These are phyloP conservation scores for Gerris lacustris DNA, from an alignment of 2,888 invertebrate species.

Conservation along the genomic window DNA sequence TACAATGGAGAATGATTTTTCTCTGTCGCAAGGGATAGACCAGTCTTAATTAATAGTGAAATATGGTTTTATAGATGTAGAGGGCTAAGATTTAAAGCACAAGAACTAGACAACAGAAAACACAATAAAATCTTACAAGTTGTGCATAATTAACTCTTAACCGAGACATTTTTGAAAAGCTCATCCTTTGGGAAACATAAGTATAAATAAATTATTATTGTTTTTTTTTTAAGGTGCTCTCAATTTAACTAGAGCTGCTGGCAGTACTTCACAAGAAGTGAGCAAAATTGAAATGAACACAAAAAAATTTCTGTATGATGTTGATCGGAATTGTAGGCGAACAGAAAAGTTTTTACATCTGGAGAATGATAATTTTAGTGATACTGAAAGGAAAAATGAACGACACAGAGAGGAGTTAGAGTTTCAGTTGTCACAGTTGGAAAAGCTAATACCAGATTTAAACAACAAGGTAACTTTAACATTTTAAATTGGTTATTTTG, in stretches of 20 bases:
- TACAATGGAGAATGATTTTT: too few relatives aligned
- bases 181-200: too few relatives aligned
- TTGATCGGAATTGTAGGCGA: constrained; percentile 50
- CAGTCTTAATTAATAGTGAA: too few relatives aligned
- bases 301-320: constrained; percentile 34
- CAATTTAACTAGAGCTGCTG: constrained; percentile 72
- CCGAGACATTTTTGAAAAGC: too few relatives aligned
- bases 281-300: constrained; percentile 33
- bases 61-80: too few relatives aligned
- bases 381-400: constrained; percentile 60
- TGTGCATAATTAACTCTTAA: too few relatives aligned
- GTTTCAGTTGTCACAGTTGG: constrained; percentile 52
- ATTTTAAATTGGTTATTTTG: not conserved
- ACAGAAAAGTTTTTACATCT: constrained; percentile 51
- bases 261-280: constrained; percentile 42
- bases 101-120: too few relatives aligned
- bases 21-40: too few relatives aligned
- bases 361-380: constrained; percentile 47
- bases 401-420: constrained; percentile 53
- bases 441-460: constrained; percentile 63
- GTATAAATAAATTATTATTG: not conserved
- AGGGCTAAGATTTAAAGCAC: too few relatives aligned
- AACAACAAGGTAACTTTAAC: constrained; percentile 55
- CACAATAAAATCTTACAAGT: too few relatives aligned
- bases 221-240: constrained; percentile 50